These are phyloP conservation scores for Hermaeophaga mercurialis DNA, from an alignment of 2,888 invertebrate genomes.

Conservation along the genomic window DNA sequence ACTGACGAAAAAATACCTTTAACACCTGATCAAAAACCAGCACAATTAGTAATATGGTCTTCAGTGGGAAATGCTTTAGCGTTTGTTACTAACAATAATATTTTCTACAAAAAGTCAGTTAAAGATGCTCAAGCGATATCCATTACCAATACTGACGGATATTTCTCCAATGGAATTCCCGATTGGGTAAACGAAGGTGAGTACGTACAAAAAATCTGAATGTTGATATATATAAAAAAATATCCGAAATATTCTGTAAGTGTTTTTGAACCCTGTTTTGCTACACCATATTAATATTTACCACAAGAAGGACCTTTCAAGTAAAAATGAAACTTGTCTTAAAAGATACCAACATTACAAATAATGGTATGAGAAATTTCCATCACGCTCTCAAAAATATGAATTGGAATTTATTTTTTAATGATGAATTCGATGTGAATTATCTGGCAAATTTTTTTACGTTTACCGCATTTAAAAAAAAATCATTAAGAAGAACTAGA, in stretches of 20 bases:
- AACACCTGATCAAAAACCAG: slow-evolving; percentile 47
- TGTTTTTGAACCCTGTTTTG: no score
- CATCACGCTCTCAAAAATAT: no score
- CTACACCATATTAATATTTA: slow-evolving; percentile 2
- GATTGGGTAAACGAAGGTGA: slow-evolving; percentile 95
- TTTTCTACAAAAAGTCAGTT: slow-evolving; percentile 69
- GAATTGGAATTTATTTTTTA: no score
- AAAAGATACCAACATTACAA: no score
- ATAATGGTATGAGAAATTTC: no score
- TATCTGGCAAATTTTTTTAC: no score
- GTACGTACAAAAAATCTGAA: background rate
- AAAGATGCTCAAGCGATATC: slow-evolving; percentile 55
- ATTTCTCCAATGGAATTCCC: slow-evolving; percentile 76
- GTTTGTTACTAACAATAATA: slow-evolving; percentile 75
- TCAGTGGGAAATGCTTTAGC: slow-evolving; percentile 74
- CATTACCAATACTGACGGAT: slow-evolving; percentile 63
- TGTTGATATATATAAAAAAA: background rate
- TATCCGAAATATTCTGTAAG: no score
- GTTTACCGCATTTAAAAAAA: no score
- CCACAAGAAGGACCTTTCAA: no score
- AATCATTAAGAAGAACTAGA: no score
- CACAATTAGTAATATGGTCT: slow-evolving; percentile 80
- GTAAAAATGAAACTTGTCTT: no score
- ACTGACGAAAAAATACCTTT: slow-evolving; percentile 58
- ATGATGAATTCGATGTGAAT: no score